Evolutionary conservation across 2,888 invertebrate species (phyloP).

Genomic region (Cephus rjabovi): DNA sequence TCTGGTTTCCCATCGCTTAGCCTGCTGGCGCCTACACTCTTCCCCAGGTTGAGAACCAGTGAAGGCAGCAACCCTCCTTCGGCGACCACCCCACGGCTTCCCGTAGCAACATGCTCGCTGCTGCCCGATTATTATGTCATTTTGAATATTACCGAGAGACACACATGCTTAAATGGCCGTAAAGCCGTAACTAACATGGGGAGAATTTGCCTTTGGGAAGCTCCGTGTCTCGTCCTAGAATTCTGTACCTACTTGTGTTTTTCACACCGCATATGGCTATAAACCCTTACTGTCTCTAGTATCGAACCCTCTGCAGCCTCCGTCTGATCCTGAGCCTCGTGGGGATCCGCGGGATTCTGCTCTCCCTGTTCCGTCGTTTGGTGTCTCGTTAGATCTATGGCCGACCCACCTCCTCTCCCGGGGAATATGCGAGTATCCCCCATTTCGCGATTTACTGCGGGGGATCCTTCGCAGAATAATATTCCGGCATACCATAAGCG

Average conservation of each 20-base stretch:
- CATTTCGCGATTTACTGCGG: neutral
- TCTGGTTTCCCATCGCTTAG: conserved; percentile 29
- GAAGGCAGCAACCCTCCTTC: neutral
- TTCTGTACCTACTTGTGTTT: neutral
- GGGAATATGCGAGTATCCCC: neutral
- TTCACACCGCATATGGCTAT: neutral
- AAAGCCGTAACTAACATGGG: conserved; percentile 1
- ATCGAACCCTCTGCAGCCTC: neutral
- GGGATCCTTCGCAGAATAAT: neutral
- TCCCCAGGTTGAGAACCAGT: neutral
- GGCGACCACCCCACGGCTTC: neutral
- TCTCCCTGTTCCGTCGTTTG: neutral
- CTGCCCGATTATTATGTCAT: conserved; percentile 39
- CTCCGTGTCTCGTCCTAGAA: neutral
- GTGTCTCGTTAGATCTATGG: neutral
- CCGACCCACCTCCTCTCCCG: neutral
- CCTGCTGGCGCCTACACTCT: neutral
- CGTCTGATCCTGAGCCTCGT: neutral
- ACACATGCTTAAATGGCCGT: neutral
- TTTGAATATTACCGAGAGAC: conserved; percentile 28
- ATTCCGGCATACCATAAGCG: neutral
- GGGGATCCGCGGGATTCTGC: neutral
- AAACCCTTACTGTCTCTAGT: neutral
- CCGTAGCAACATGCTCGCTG: conserved; percentile 12
- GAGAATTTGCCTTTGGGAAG: neutral